Evolutionary conservation across 2,888 invertebrate genomes (phyloP), one percentile per base, ranked within the genome.

Genomic region (Branchellion lobata): DNA sequence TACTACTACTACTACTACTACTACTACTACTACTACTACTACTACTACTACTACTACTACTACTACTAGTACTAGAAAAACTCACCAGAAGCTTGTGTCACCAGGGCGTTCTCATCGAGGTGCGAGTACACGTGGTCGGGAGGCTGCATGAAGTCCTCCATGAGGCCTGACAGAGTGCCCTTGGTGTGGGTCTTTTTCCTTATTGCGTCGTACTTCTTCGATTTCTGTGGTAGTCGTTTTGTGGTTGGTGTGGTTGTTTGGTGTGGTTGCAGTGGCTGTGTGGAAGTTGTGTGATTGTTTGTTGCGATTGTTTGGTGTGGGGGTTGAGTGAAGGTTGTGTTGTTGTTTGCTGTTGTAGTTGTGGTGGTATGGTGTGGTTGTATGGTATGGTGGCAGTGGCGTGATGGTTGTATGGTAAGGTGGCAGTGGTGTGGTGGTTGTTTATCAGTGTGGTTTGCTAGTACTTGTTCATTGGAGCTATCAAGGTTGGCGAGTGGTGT

Each of bases 1-100:
- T 74, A 34, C 74, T 74, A 34, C 74, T 74, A 34, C 74, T 74
- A 34, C 40, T 74, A 34, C 74, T 74, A 34, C 74, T 74, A 34
- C 74, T 74, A 34, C 74, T 47, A 34, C 74, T 47, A 34, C 74
- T 47, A 34, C 74, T 47, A 34, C 74, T 47, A 34, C 74, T 47
- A 34, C 74, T 47, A 57, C 61, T 57, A 57, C 61, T 57, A 57
- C 61, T 57, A 57, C 8, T 57, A 57, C 61, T 57, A 57, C 8
- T 57, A 57, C 61, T 57, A 57, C 61, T 57, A 57, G 5, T 18
- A 69, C 69, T 29, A 69, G n/a, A n/a, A n/a, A 51, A 18, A 18
- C 31, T n/a, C 34, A 69, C 31, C 69, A 33, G 14, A 5, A 69
- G 21, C 21, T 5, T 29, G 3, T 24, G 69, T 8, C 5, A 29